These are phyloP conservation scores for Pandemis heparana DNA, from an alignment of 2,888 invertebrate species.

Conservation along the genomic window DNA sequence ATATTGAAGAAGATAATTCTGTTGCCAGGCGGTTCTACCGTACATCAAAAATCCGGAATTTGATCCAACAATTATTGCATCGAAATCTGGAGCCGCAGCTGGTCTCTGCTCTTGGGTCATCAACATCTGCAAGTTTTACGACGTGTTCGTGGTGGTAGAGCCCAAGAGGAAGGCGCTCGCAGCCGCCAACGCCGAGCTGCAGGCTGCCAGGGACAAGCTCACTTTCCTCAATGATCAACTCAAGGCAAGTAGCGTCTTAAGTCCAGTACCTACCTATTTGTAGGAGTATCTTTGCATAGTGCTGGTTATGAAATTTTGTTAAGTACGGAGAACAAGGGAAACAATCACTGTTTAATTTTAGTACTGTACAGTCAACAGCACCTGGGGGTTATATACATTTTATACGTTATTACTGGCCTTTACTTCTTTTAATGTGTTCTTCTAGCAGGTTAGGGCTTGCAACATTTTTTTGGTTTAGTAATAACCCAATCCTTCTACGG, in stretches of 20 bases:
- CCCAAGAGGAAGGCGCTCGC: constrained; percentile 95
- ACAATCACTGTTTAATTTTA: no score
- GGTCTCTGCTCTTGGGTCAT: constrained; percentile 98
- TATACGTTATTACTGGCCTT: no score
- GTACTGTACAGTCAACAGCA: no score
- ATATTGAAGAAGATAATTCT: not conserved
- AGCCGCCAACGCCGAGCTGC: constrained; percentile 93
- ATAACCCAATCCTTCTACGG: no score
- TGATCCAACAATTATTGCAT: constrained; percentile 91
- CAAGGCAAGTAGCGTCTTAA: constrained; percentile 66
- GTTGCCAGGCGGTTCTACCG: constrained; percentile 78
- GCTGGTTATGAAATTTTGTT: no score
- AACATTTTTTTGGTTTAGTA: no score
- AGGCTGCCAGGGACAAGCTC: constrained; percentile 92
- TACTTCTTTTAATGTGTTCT: no score
- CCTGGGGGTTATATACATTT: no score
- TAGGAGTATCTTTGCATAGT: no score
- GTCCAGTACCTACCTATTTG: no score
- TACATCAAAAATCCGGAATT: constrained; percentile 91
- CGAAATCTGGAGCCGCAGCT: constrained; percentile 96
- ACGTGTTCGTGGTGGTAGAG: constrained; percentile 96
- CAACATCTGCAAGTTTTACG: constrained; percentile 95
- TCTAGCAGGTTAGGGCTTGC: no score
- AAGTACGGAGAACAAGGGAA: no score
- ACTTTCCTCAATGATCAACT: constrained; percentile 90